A percentile compares a stretch with the other conserved stretches of the same genome.
Evolutionary conservation across 2,113 vertebrate species (phyloP).

Genomic region (Deroptyus accipitrinus): DNA sequence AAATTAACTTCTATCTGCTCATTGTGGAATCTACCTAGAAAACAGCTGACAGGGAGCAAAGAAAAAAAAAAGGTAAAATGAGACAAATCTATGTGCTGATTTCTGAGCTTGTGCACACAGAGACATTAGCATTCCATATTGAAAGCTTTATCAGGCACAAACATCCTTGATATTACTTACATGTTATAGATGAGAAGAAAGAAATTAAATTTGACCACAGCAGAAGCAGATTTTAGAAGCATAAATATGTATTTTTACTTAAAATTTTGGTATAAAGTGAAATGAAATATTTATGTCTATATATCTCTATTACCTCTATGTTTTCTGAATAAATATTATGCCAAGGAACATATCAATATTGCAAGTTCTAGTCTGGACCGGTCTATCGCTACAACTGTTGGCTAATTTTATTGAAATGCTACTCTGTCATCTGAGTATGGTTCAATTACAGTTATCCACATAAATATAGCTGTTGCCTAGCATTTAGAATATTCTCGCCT

Average conservation of each 20-base stretch:
- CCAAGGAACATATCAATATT: neutral
- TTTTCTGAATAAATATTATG: slow-evolving; percentile 40
- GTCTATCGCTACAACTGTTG: slow-evolving; percentile 22
- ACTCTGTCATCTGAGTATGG: neutral
- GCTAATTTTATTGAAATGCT: slow-evolving; percentile 41
- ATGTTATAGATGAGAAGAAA: neutral
- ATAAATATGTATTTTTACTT: neutral
- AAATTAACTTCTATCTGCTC: neutral
- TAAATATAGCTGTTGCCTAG: slow-evolving; percentile 34
- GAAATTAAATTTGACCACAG: slow-evolving; percentile 9
- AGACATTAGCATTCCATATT: neutral
- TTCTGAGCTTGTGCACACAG: neutral
- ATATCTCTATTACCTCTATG: neutral
- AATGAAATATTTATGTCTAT: slow-evolving; percentile 1
- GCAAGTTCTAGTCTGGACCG: neutral
- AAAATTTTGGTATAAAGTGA: neutral
- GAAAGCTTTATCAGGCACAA: neutral
- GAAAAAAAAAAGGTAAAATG: neutral
- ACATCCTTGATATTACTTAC: neutral
- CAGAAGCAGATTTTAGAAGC: neutral
- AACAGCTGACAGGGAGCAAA: neutral
- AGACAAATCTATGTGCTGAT: neutral
- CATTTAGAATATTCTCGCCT: slow-evolving; percentile 3
- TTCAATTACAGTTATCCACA: slow-evolving; percentile 40
- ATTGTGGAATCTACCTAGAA: neutral